Conservation (phyloP, 2,888 invertebrate genomes). For the Melanostoma mellinum region DNA sequence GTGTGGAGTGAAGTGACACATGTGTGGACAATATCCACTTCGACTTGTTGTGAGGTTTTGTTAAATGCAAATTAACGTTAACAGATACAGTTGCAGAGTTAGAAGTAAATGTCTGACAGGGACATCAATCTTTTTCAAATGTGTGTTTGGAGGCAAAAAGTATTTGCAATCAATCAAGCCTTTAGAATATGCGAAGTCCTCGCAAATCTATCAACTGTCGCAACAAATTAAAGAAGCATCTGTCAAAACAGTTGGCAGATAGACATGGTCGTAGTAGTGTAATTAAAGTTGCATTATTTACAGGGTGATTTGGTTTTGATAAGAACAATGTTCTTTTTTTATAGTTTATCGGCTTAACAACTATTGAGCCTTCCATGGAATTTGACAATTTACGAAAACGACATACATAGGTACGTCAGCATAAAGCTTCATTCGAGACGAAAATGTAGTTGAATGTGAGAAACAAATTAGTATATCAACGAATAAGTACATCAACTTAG, state of each 20-base stretch:
- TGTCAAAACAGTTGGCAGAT: constrained; percentile 42
- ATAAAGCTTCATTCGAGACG: no score
- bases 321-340: not conserved
- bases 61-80: constrained; percentile 37
- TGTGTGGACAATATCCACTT: constrained; percentile 11
- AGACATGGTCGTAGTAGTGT: not conserved
- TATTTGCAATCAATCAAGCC: constrained; percentile 48
- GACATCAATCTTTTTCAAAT: constrained; percentile 32
- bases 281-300: not conserved
- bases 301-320: constrained; percentile 15
- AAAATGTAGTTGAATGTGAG: no score
- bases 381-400: no score
- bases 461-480: no score
- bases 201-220: constrained; percentile 53
- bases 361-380: no score
- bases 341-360: not conserved
- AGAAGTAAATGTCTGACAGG: constrained; percentile 2
- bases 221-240: constrained; percentile 43
- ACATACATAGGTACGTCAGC: no score
- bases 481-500: no score
- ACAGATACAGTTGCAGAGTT: not conserved
- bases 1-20: constrained; percentile 52
- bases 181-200: constrained; percentile 6
- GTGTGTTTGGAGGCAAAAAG: constrained; percentile 16
- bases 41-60: constrained; percentile 19